Conservation (phyloP, 2,888 invertebrate genomes). For the Drosophila suboccidentalis region DNA sequence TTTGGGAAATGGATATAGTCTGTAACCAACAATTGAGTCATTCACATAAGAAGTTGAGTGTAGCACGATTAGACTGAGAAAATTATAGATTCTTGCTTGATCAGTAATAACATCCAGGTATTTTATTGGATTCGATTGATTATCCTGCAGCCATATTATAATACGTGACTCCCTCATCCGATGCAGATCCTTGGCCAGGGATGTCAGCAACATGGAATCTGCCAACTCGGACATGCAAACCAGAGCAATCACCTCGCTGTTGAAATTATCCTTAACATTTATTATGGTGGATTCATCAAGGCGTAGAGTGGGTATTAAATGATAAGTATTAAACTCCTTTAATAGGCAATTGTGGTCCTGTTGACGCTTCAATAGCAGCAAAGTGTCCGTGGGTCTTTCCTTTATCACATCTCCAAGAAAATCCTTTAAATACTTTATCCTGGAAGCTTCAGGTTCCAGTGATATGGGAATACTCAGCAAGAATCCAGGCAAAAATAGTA, state of each 20-base stretch:
- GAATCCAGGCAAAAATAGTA: neutral
- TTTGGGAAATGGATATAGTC: conserved; percentile 26
- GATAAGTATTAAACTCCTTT: neutral
- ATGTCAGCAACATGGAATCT: conserved; percentile 16
- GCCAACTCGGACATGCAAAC: conserved; percentile 30
- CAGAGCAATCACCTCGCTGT: conserved; percentile 4
- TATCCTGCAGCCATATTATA: conserved; percentile 27
- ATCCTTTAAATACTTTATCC: conserved; percentile 3
- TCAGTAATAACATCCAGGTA: neutral
- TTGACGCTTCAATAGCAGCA: neutral
- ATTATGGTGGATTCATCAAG: neutral
- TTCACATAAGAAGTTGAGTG: neutral
- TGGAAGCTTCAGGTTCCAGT: neutral
- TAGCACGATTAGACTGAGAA: conserved; percentile 24
- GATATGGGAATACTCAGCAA: neutral
- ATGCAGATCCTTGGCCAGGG: conserved; percentile 16
- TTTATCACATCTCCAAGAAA: conserved; percentile 7
- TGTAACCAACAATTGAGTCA: neutral
- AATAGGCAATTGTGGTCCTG: neutral
- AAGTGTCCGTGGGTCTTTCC: neutral
- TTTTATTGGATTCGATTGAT: neutral
- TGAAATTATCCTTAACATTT: neutral
- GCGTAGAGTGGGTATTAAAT: conserved; percentile 10
- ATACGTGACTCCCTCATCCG: conserved; percentile 24
- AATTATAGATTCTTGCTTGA: neutral